Evolutionary conservation across 2,113 vertebrate species (phyloP), one percentile per base, ranked within the genome.

Genomic region (Cygnus atratus): DNA sequence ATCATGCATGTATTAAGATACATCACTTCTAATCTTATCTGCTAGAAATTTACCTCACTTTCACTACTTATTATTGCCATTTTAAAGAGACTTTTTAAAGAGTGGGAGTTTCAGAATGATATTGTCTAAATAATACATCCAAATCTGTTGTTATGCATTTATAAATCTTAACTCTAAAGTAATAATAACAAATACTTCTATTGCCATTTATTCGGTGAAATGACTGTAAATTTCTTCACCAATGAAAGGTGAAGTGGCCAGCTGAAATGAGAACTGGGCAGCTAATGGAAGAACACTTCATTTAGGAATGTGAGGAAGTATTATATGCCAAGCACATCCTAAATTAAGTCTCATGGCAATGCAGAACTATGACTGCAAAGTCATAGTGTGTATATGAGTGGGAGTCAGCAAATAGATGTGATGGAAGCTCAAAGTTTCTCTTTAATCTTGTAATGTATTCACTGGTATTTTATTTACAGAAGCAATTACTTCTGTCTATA

Each of bases 391-490:
- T 41, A 50, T 75, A 81, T 46, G 77, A 72, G 88, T 92, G 86
- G 81, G 73, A 93, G 86, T 91, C 1, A 0, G 66, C 80, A 92
- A 94, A 92, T 92, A 92, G 85, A 72, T 87, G 52, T 87, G 74
- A 76, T 58, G 54, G 70, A 94, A 92, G 84, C 80, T 93, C 55
- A 24, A 61, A 90, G 52, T 84, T 93, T 88, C 82, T 95, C 59
- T 93, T 93, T 91, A 88, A 94, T 83, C 85, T 77, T 93, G 75
- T 93, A 94, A 90, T 83, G 71, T 87, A 78, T 91, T 94, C 92
- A 58, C 52, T 90, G 92, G 86, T 91, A 93, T 96, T 96, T 96
- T 96, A 96, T 96, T 96, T 96, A 96, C 68, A 95, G 86, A 93
- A 90, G 85, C 73, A 92, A 90, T 96, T 93, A 87, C 74, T 90